Conservation (phyloP, 1,140 invertebrate genomes). For the Listronotus bonariensis region DNA sequence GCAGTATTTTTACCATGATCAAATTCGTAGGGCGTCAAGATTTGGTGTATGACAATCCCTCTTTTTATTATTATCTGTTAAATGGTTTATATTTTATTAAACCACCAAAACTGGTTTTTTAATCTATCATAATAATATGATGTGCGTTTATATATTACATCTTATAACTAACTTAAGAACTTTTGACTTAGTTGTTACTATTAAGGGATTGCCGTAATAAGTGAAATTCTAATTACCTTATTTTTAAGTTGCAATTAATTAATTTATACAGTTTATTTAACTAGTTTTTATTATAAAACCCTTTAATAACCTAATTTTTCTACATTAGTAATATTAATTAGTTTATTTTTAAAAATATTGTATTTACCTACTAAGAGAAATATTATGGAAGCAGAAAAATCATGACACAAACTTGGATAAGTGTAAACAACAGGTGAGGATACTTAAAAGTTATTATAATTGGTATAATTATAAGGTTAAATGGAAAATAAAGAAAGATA, state of each 20-base stretch:
- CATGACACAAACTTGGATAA: no score
- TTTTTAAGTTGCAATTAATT: not conserved
- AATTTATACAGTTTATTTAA: not conserved
- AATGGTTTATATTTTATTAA: no score
- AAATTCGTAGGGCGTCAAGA: no score
- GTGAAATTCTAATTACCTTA: conserved; percentile 2
- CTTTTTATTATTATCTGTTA: no score
- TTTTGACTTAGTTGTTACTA: not conserved
- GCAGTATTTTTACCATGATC: no score
- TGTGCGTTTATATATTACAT: conserved; percentile 5
- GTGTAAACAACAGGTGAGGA: no score
- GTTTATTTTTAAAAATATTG: not conserved
- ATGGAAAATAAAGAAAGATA: no score
- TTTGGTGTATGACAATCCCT: no score
- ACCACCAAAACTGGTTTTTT: no score
- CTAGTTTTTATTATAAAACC: conserved; percentile 9
- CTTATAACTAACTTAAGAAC: conserved; percentile 5
- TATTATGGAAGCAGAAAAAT: no score
- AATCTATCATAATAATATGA: not conserved
- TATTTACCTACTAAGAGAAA: not conserved
- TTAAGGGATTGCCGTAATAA: conserved; percentile 6
- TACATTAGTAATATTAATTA: conserved; percentile 1
- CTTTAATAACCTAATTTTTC: not conserved
- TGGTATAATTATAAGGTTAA: no score
- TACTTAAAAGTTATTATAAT: no score